Percentiles rank a stretch among this genome's conserved stretches.
These are phyloP conservation scores for Cerceris ruficornis DNA, from an alignment of 2,888 invertebrate species.

Conservation along the genomic window DNA sequence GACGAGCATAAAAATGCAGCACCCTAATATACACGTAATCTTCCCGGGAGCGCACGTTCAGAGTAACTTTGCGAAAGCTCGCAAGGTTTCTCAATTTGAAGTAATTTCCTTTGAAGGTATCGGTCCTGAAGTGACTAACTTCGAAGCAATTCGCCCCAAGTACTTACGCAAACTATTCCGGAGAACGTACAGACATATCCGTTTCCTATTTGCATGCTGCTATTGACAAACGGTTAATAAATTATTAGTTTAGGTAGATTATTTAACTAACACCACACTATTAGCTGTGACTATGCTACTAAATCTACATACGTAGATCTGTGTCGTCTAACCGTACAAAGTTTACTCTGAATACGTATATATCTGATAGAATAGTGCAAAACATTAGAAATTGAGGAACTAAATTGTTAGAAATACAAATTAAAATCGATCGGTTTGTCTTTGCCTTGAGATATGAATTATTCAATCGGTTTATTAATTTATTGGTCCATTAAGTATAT, in stretches of 20 bases:
- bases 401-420: too few relatives aligned
- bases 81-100: slow-evolving; percentile 10
- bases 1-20: not conserved
- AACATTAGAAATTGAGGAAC: too few relatives aligned
- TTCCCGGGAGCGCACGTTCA: not conserved
- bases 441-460: too few relatives aligned
- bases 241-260: slow-evolving; percentile 15
- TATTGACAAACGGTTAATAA: slow-evolving; percentile 24
- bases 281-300: not conserved
- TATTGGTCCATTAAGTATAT: too few relatives aligned
- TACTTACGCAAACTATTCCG: slow-evolving; percentile 11
- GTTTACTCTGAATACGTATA: too few relatives aligned
- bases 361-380: too few relatives aligned
- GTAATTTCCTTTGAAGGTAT: slow-evolving; percentile 42
- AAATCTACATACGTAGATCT: too few relatives aligned
- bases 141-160: slow-evolving; percentile 6
- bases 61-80: not conserved
- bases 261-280: not conserved
- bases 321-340: too few relatives aligned
- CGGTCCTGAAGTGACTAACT: slow-evolving; percentile 18
- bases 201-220: slow-evolving; percentile 33
- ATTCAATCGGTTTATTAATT: too few relatives aligned
- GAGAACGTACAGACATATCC: slow-evolving; percentile 13
- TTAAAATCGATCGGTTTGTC: too few relatives aligned
- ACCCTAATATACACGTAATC: not conserved